Conservation (phyloP, 2,888 invertebrate genomes). For the Zonitis immaculata region DNA sequence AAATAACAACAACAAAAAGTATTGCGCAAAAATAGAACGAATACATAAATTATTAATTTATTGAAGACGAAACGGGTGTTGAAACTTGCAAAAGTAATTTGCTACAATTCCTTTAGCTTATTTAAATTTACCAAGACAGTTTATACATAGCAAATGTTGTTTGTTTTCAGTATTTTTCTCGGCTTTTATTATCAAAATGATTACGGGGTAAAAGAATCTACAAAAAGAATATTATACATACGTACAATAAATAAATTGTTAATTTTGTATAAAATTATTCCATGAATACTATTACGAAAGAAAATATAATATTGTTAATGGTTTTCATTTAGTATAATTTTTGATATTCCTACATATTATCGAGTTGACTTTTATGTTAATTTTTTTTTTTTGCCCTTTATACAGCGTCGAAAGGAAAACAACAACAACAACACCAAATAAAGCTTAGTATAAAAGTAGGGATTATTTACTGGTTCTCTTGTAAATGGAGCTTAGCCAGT, state of each 20-base stretch:
- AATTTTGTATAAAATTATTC: too few species aligned
- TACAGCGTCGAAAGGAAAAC: too few species aligned
- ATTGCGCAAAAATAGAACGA: background rate
- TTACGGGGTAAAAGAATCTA: too few species aligned
- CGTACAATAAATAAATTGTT: too few species aligned
- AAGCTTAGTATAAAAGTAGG: background rate
- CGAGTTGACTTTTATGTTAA: background rate
- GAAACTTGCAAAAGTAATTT: slow-evolving; percentile 11
- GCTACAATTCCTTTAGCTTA: slow-evolving; percentile 9
- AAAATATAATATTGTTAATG: background rate
- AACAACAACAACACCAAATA: background rate
- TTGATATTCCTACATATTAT: background rate
- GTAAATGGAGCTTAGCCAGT: background rate
- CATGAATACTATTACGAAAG: background rate
- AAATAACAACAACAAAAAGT: background rate
- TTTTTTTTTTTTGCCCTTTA: too few species aligned
- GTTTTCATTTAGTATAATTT: background rate
- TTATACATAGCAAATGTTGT: too few species aligned
- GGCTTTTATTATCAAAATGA: too few species aligned
- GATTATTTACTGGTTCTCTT: background rate
- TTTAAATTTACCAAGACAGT: slow-evolving; percentile 16
- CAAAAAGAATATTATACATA: too few species aligned
- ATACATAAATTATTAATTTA: slow-evolving; percentile 2
- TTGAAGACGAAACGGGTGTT: background rate
- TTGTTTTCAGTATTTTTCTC: too few species aligned